phyloP scores from a whole-genome alignment of 2,888 invertebrate genomes.

The Pachydiplax longipennis region DNA sequence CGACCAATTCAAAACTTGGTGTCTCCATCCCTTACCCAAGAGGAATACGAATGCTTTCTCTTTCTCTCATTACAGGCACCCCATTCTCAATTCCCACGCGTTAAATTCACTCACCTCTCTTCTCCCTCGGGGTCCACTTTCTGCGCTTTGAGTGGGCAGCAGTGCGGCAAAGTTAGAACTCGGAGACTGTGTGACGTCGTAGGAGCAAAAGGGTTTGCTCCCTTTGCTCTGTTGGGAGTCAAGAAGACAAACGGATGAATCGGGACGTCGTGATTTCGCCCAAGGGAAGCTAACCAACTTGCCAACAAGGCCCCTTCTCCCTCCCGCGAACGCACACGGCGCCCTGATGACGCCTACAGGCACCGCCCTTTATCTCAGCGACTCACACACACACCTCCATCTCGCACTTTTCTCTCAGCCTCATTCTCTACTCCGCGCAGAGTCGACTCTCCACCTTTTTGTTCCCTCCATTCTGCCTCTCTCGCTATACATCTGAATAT shows the following conservation, averaged over 20 bases:
- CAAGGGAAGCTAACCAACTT: background rate
- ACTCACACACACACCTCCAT: background rate
- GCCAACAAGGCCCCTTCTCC: background rate
- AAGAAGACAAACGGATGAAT: background rate
- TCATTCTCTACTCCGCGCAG: background rate
- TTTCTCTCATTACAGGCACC: background rate
- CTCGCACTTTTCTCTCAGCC: background rate
- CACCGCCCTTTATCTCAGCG: background rate
- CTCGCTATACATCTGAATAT: background rate
- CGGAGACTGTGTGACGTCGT: conserved; percentile 6
- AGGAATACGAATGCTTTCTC: background rate
- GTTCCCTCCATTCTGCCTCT: background rate
- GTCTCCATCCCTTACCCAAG: background rate
- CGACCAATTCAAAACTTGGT: background rate
- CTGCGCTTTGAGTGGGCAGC: conserved; percentile 35
- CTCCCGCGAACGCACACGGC: background rate
- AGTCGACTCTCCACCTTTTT: background rate
- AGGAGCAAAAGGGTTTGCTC: background rate
- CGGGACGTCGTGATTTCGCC: background rate
- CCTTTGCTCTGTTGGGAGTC: background rate
- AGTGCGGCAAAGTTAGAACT: conserved; percentile 40
- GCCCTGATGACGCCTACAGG: background rate
- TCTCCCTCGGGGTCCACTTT: conserved; percentile 25
- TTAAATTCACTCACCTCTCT: background rate
- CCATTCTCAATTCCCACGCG: background rate